These are phyloP conservation scores for Speoplatyrhinus poulsoni DNA, from an alignment of 2,113 vertebrate genomes.

Conservation along the genomic window DNA sequence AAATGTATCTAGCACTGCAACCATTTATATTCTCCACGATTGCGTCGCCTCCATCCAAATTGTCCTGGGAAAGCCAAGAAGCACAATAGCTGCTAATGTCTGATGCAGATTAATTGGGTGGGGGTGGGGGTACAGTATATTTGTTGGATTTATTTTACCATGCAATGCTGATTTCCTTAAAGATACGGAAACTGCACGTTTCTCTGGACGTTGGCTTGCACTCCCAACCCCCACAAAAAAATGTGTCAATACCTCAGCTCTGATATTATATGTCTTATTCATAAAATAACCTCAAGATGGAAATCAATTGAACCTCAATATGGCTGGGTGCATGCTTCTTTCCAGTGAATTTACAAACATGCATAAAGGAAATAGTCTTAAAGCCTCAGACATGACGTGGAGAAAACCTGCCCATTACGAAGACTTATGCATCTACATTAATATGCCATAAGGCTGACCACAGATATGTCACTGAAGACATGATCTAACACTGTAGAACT, in stretches of 20 bases:
- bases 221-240: too few relatives aligned
- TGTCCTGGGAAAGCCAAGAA: background rate
- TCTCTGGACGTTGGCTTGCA: background rate
- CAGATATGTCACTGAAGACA: slow-evolving; percentile 65
- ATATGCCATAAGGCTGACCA: slow-evolving; percentile 58
- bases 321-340: too few relatives aligned
- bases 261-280: slow-evolving; percentile 1
- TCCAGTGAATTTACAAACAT: slow-evolving; percentile 19
- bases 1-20: slow-evolving; percentile 5
- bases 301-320: slow-evolving; percentile 21
- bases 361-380: slow-evolving; percentile 33
- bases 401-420: slow-evolving; percentile 43
- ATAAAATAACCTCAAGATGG: slow-evolving; percentile 34
- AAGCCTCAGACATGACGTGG: slow-evolving; percentile 46
- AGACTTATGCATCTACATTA: slow-evolving; percentile 59
- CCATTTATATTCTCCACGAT: background rate
- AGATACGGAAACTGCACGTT: slow-evolving; percentile 11
- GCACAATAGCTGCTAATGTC: slow-evolving; percentile 1
- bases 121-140: background rate
- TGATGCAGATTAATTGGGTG: slow-evolving; percentile 15
- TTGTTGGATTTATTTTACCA: background rate
- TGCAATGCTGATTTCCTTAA: slow-evolving; percentile 6
- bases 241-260: too few relatives aligned
- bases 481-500: slow-evolving; percentile 63
- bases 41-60: background rate